A percentile compares a stretch with the other conserved stretches of the same genome.
These are phyloP conservation scores for Leptinotarsa texana DNA, from an alignment of 1,140 invertebrate genomes.

Conservation along the genomic window DNA sequence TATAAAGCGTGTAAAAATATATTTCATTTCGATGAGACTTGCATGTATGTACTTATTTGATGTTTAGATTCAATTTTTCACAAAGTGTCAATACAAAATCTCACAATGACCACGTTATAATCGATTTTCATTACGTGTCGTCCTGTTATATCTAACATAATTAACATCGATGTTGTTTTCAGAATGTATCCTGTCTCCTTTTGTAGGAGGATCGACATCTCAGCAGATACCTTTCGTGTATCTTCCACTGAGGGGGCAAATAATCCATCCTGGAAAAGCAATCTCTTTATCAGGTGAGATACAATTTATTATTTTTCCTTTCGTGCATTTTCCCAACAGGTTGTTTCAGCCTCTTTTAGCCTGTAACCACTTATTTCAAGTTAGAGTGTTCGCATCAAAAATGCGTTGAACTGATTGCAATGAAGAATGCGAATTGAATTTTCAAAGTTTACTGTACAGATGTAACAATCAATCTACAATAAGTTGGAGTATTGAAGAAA, in stretches of 20 bases:
- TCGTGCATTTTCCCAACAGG: not conserved
- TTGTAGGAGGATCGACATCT: conserved; percentile 72
- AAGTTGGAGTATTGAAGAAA: too few relatives aligned
- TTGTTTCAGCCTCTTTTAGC: too few relatives aligned
- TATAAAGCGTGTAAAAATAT: not conserved
- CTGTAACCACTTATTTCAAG: too few relatives aligned
- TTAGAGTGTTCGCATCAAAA: too few relatives aligned
- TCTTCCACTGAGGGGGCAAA: conserved; percentile 80
- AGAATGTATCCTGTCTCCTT: conserved; percentile 83
- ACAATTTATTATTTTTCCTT: not conserved
- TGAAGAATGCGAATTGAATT: too few relatives aligned
- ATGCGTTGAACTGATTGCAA: too few relatives aligned
- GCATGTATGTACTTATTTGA: too few relatives aligned
- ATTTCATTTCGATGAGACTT: not conserved
- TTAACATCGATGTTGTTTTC: conserved; percentile 55
- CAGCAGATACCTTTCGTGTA: conserved; percentile 85
- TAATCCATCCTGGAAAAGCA: conserved; percentile 83
- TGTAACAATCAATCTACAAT: too few relatives aligned
- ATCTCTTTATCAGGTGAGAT: conserved; percentile 75
- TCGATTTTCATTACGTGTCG: not conserved
- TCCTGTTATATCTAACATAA: not conserved
- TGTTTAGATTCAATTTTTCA: not conserved
- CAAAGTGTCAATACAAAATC: too few relatives aligned
- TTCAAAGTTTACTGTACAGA: too few relatives aligned
- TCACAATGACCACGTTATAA: not conserved